Evolutionary conservation across 2,888 invertebrate genomes (phyloP).

Genomic region (Chloroclysta siterata): DNA sequence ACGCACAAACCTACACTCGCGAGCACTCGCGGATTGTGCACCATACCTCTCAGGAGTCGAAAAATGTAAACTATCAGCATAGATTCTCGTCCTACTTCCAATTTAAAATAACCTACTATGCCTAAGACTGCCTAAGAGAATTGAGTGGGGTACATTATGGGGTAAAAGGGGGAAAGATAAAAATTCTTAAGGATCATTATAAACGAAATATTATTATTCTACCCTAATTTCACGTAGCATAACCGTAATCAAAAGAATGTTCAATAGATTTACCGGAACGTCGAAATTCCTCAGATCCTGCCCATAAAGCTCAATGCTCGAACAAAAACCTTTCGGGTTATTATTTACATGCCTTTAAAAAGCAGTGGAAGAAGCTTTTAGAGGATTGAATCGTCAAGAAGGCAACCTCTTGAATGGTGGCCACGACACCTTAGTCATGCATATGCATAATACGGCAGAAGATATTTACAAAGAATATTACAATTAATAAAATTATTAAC

Average conservation of each 20-base stretch:
- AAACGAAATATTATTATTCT: background rate
- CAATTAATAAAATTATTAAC: too few species aligned
- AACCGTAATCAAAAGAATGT: slow-evolving; percentile 15
- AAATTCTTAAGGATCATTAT: too few species aligned
- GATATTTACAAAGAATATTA: too few species aligned
- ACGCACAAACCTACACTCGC: too few species aligned
- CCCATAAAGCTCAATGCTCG: slow-evolving; percentile 12
- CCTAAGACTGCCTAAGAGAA: too few species aligned
- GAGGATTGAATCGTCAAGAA: slow-evolving; percentile 63
- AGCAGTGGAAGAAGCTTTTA: slow-evolving; percentile 54
- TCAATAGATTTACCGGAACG: slow-evolving; percentile 19
- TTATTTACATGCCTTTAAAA: slow-evolving; percentile 49
- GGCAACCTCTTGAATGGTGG: slow-evolving; percentile 37
- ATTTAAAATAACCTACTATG: too few species aligned
- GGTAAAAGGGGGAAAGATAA: too few species aligned
- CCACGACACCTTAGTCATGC: slow-evolving; percentile 21
- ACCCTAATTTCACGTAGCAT: slow-evolving; percentile 1
- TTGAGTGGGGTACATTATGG: too few species aligned
- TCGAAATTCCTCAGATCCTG: slow-evolving; percentile 27
- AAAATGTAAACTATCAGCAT: too few species aligned
- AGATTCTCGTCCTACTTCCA: too few species aligned
- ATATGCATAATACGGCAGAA: background rate
- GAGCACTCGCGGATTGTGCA: too few species aligned
- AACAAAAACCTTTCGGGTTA: slow-evolving; percentile 40
- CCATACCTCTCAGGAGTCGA: too few species aligned